These are phyloP conservation scores for Prunella himalayana DNA, from an alignment of 2,113 vertebrate species.

Conservation along the genomic window DNA sequence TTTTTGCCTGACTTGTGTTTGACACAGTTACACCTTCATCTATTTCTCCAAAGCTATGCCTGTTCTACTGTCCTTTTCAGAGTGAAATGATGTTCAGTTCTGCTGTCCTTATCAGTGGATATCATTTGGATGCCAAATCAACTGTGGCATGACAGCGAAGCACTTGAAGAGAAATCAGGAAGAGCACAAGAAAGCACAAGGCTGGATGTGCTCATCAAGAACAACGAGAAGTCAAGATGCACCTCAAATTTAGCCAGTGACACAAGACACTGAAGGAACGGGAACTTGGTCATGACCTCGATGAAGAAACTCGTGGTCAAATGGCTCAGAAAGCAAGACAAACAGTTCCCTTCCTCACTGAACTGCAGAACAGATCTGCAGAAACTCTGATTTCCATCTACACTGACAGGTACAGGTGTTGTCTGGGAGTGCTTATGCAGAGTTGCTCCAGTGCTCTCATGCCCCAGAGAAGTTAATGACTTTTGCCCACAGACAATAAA, in stretches of 20 bases:
- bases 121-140: too few species aligned
- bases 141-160: too few species aligned
- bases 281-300: neutral
- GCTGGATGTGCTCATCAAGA: neutral
- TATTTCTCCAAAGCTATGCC: too few species aligned
- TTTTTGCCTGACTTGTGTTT: neutral
- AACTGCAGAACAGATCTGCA: neutral
- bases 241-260: neutral
- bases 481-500: neutral
- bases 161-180: neutral
- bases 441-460: neutral
- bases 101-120: too few species aligned
- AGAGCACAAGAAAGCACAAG: neutral
- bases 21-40: too few species aligned
- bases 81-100: too few species aligned
- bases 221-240: accelerated
- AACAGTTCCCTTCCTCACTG: neutral
- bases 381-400: neutral
- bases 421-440: neutral
- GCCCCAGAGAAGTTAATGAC: neutral
- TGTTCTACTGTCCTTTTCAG: too few species aligned
- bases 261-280: neutral
- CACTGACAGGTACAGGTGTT: neutral
- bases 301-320: neutral
- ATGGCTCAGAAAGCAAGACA: neutral